Percentiles rank a stretch among this genome's conserved stretches.
Evolutionary conservation across 2,797 vertebrate species (phyloP).

Genomic region (Cossypha dichroa): DNA sequence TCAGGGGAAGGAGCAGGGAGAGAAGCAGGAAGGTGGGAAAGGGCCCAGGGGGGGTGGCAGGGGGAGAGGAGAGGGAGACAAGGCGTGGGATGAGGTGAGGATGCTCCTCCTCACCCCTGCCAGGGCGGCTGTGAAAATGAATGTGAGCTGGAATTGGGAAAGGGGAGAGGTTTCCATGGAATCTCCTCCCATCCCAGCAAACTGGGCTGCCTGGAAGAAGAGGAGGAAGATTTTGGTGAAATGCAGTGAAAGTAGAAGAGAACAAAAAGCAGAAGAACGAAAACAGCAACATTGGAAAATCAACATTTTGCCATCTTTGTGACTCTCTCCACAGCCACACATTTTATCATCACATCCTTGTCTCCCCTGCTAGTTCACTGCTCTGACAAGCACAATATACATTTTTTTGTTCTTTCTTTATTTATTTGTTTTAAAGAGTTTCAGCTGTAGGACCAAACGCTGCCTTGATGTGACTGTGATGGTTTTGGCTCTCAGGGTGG

Average conservation of each 20-base stretch:
- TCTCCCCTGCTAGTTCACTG: not conserved
- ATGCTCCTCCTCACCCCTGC: not conserved
- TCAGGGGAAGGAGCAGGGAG: not conserved
- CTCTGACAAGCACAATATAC: not conserved
- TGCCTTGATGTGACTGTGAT: not conserved
- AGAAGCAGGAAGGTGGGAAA: not conserved
- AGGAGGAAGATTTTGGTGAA: not conserved
- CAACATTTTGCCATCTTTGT: not conserved
- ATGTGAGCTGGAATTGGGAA: not conserved
- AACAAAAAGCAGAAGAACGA: not conserved
- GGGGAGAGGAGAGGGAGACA: not conserved
- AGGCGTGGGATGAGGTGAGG: not conserved
- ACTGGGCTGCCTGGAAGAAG: not conserved
- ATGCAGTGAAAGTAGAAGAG: not conserved
- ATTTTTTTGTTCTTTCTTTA: not conserved
- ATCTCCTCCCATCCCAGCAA: not conserved
- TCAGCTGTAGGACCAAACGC: not conserved
- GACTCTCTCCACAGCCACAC: not conserved
- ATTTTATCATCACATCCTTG: not conserved
- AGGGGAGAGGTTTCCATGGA: not conserved
- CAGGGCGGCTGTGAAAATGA: not conserved
- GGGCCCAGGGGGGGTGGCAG: not conserved
- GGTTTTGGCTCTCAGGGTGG: not conserved
- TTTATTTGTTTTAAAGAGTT: not conserved
- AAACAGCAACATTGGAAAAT: not conserved